Evolutionary conservation across 2,113 vertebrate genomes (phyloP), one percentile per base, ranked within the genome.

Genomic region (Hippocampus comes): DNA sequence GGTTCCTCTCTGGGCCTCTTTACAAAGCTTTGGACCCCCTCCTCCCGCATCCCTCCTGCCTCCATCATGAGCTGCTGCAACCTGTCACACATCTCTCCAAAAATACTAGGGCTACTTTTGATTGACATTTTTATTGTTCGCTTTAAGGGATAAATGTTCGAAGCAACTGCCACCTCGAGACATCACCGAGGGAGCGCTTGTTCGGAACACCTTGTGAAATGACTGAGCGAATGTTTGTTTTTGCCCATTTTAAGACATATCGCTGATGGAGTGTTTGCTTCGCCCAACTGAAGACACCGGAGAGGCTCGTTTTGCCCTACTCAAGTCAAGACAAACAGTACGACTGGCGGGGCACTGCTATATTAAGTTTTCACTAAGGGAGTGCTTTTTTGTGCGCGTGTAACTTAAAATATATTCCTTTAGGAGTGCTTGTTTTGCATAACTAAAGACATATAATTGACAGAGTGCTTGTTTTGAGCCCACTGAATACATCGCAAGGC

Each of bases 1-100:
- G 78, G 61, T 78, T 77, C 78, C 71, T 88, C 76, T 77, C 66
- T 71, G 75, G 79, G 77, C 51, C 43, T 2, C 27, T 66, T 66
- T 23, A 66, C 42, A 48, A 42, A 17, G 42, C 43, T 66, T n/a
- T 18, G 43, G 42, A 43, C 11, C 41, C 38, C 63, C 57, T 7
- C 57, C 12, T 15, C 57, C 12, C 56, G 11, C 25, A 17, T 15
- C 57, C 25, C 14, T 60, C 21, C 42, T 42, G 34, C 20, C 61
- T n/a, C n/a, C 38, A 66, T 25, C 23, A 18, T 17, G 42, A 66
- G 64, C n/a, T 46, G 17, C 41, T 15, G 41, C 41, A 23, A 14
- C 38, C 9, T 41, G 9, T 21, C 61, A 20, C 34, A 9, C 11
- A 65, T 1, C n/a, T 23, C 18, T 27, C 14, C 63, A 46, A 30